phyloP scores from a whole-genome alignment of 2,113 vertebrate genomes.

The Eulemur rufifrons region DNA sequence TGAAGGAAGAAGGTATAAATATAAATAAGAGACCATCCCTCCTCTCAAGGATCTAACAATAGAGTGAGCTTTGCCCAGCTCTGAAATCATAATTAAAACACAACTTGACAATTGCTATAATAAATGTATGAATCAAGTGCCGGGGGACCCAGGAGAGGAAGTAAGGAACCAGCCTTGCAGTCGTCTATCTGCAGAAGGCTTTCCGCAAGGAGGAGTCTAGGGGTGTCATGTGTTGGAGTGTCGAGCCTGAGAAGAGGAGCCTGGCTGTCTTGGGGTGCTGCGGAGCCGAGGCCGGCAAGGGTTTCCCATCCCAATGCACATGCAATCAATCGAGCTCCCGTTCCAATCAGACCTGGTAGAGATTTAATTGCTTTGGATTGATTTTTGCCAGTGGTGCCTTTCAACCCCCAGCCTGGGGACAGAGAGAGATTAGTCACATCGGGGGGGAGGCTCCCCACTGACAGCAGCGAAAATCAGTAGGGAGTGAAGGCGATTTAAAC shows the following conservation, averaged over 20 bases:
- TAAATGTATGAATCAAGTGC: background rate
- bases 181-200: background rate
- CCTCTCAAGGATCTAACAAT: background rate
- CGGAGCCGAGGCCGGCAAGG: fast-evolving
- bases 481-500: background rate
- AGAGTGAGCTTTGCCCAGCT: background rate
- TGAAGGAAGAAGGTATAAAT: background rate
- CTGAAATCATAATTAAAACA: background rate
- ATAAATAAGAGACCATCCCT: background rate
- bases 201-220: background rate
- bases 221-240: fast-evolving
- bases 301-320: background rate
- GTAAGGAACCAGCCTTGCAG: fast-evolving
- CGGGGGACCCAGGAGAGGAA: background rate
- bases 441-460: background rate
- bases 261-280: background rate
- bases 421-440: conserved; percentile 31
- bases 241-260: too few species aligned
- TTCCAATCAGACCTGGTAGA: background rate
- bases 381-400: conserved; percentile 55
- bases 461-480: background rate
- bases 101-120: background rate
- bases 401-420: conserved; percentile 30
- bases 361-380: conserved; percentile 69
- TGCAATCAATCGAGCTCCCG: background rate